Base-by-base conservation (phyloP, 2,113 vertebrate species). In the Hylia prasina region DNA sequence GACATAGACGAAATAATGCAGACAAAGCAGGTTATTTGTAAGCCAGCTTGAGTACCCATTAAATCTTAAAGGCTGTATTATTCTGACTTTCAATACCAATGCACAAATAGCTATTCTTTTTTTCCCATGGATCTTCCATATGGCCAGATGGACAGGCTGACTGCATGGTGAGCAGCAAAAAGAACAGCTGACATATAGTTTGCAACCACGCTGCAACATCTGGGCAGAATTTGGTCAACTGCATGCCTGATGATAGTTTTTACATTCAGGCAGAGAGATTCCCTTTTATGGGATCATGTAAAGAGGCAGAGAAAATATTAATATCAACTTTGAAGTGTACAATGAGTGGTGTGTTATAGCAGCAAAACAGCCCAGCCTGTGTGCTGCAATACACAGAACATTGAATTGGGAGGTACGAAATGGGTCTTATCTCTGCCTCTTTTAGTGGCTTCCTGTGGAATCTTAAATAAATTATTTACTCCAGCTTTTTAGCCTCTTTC, bases 41-140 rank as follows among this genome's bases (percentile, higher is more conserved):
- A 96, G 92, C 94, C 97, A 97, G 97, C 96, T 94, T 93, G 97
- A 97, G 97, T 97, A 96, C 96, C 82, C 95, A 97, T 98, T 98
- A 97, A 96, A 98, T 97, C 98, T 98, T 97, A 97, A 97, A 97
- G 97, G 96, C 94, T 93, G 94, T 92, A 96, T 97, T 97, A 96
- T 97, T 97, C 92, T 3, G 65, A 96, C 95, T 97, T 97, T 96
- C 97, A 97, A 96, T 97, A 93, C 92, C 91, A 92, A 87, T 48
- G 90, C 95, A 91, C 96, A 96, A 95, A 94, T 91, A 97, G 96
- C 95, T 96, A 95, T 97, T 96, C 66, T 94, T 96, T 96, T 88
- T 97, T 95, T 96, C 87, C 89, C 95, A 96, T 95, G 96, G 94
- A 96, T 96, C 96, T 96, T 96, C 96, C 97, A 97, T 96, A 97